Base-by-base conservation (phyloP, 2,888 invertebrate species). In the Aquatica leii region DNA sequence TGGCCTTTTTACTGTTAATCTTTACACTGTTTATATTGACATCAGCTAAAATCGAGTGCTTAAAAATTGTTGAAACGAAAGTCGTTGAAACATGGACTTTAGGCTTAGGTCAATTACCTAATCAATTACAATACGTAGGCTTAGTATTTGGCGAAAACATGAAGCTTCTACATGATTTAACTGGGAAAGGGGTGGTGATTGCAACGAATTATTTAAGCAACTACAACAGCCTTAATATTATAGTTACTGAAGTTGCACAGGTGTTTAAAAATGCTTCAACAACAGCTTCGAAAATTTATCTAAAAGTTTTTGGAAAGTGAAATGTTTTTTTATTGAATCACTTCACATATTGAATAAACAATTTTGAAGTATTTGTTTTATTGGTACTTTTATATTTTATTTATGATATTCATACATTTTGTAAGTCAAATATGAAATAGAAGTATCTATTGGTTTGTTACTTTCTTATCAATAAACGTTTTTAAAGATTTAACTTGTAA, bases 11-110 rank as follows among this genome's bases (percentile, higher is more conserved):
- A 15, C 54, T 69, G 12, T 60, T 66, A 31, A 66, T 57, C 18
- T 46, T 69, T 35, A 14, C 54, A 34, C 50, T 76, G 1, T 77
- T 77, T 62, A 52, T 75, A 11, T 63, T 73, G 37, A 76, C 76
- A 21, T 71, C 78, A 6, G 62, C 74, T 21, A 73, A 76, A 58
- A 59, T 66, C 51, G 51, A 73, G 55, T 51, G 49, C 21, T 67
- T 74, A 4, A 34, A 65, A 14, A 35, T 65, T 35, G 40, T 77
- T n/a, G 73, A 76, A 68, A 56, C 68, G n/a, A 62, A 62, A 20
- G 60, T 70, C 20, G 57, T 59, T 14, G 53, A 67, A 18, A 48
- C 69, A 12, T 76, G 71, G 71, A 58, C 43, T 58, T 46, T 55
- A 18, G 60, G 60, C 17, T 46, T 75, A 6, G 53, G 66, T 11